Evolutionary conservation across 1,140 invertebrate genomes (phyloP).

Genomic region (Carposina sasakii): DNA sequence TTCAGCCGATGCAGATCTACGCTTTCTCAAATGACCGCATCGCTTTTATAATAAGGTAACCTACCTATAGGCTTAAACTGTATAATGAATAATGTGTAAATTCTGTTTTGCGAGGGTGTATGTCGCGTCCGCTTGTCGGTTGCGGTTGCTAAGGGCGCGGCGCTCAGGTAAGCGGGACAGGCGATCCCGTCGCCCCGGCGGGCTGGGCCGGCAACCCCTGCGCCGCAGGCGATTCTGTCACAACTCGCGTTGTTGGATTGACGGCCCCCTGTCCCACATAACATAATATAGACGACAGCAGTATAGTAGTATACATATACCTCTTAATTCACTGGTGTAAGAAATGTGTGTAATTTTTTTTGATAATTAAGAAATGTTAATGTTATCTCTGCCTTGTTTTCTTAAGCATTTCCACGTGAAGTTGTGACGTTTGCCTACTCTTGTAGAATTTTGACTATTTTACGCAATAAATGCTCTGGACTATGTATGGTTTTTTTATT

Average conservation of each 20-base stretch:
- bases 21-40: too few relatives aligned
- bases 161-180: conserved; percentile 31
- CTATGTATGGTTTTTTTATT: conserved; percentile 53
- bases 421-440: conserved; percentile 70
- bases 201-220: conserved; percentile 63
- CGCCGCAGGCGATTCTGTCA: conserved; percentile 54
- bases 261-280: conserved; percentile 52
- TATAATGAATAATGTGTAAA: too few relatives aligned
- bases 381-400: conserved; percentile 62
- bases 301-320: conserved; percentile 30
- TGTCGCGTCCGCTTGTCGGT: conserved; percentile 7
- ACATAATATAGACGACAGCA: conserved; percentile 22
- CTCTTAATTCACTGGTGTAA: conserved; percentile 32
- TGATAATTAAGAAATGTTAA: conserved; percentile 43
- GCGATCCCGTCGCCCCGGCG: conserved; percentile 37
- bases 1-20: too few relatives aligned
- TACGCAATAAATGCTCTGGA: conserved; percentile 70
- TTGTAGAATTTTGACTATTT: conserved; percentile 71
- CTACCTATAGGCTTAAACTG: too few relatives aligned
- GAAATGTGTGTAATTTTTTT: conserved; percentile 52
- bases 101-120: too few relatives aligned
- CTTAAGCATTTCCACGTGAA: conserved; percentile 62
- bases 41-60: too few relatives aligned
- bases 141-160: conserved; percentile 3
- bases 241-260: conserved; percentile 68